Conservation (phyloP, 2,888 invertebrate genomes). For the Sesia apiformis region DNA sequence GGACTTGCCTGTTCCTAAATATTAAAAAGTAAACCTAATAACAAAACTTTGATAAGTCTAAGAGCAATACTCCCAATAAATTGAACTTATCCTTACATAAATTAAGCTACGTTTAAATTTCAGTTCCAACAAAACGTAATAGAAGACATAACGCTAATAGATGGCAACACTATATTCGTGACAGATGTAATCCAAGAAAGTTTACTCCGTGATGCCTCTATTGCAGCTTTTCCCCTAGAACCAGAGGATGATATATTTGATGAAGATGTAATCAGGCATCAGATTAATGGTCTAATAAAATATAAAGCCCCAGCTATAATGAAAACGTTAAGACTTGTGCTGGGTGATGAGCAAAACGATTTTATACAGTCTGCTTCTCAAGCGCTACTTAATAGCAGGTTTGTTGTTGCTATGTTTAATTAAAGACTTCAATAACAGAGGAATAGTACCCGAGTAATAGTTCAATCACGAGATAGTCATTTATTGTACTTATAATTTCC, state of each 20-base stretch:
- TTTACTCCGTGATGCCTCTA: constrained; percentile 38
- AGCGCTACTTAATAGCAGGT: constrained; percentile 36
- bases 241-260: constrained; percentile 25
- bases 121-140: constrained; percentile 32
- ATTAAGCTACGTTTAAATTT: constrained; percentile 4
- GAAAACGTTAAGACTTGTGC: constrained; percentile 34
- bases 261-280: constrained; percentile 31
- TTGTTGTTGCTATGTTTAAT: no score
- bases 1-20: constrained; percentile 7
- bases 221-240: constrained; percentile 23
- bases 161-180: constrained; percentile 46
- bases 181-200: constrained; percentile 57
- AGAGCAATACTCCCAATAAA: no score
- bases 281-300: constrained; percentile 34
- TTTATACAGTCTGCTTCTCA: constrained; percentile 33
- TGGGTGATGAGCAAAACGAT: constrained; percentile 31
- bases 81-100: neutral
- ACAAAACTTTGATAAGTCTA: no score
- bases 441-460: no score
- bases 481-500: no score
- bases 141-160: constrained; percentile 31
- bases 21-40: no score
- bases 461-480: no score
- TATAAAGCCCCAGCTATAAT: constrained; percentile 51
- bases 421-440: no score